Base-by-base conservation (phyloP, 2,888 invertebrate genomes). In the Myopa testacea region DNA sequence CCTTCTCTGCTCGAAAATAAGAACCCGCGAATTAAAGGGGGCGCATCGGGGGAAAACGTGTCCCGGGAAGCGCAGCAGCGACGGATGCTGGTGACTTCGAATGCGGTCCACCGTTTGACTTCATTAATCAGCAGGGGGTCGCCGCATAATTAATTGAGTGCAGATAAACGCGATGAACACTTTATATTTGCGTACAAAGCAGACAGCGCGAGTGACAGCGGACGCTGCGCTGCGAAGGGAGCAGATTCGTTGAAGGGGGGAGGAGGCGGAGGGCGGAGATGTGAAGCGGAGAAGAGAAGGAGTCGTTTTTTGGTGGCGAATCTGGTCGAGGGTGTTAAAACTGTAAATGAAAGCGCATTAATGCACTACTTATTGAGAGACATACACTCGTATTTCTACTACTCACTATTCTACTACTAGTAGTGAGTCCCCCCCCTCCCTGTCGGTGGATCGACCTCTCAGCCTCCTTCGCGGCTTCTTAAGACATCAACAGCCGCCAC, bases 51-150 rank as follows among this genome's bases (percentile, higher is more conserved):
- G 16, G 34, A 60, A 50, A 45, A 68, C 67, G 65, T 45, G 37
- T 16, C 40, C 19, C 34, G 63, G n/a, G 45, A 65, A 65, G 65
- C 62, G 26, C 62, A n/a, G 3, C n/a, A 38, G 38, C 34, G 58
- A 60, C 68, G 14, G 67, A 69, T 73, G 74, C 76, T 75, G 67
- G 52, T 55, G 78, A 26, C 71, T 74, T 50, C 19, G 62, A 76
- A 73, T 69, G 76, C 78, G 73, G 62, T 78, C 80, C 79, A 80
- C 79, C 81, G 80, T 82, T 82, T 82, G 82, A 82, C 81, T 81
- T 80, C 80, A 82, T 82, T 82, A 82, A 82, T 81, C 82, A 80
- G 81, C 81, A 81, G 82, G 82, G 81, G 82, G 82, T 80, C 81
- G 76, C 40, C 78, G 80, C 80, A 80, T 80, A 82, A 82, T 82